phyloP scores from a whole-genome alignment of 2,888 invertebrate genomes.

The Parnassius smintheus region DNA sequence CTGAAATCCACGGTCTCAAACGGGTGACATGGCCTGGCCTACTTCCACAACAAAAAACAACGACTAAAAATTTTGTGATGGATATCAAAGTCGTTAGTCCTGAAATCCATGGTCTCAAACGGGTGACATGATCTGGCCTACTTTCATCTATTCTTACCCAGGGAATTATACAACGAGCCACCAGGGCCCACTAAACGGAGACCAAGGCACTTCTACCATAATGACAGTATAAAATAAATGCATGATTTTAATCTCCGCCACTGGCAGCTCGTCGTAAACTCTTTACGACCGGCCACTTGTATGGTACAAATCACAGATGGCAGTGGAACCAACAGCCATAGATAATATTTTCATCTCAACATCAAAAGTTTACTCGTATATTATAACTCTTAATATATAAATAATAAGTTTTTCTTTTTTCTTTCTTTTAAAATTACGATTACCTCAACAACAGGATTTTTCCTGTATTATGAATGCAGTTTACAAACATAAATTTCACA shows the following conservation, averaged over 20 bases:
- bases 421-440: no score
- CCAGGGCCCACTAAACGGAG: slow-evolving; percentile 7
- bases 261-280: slow-evolving; percentile 69
- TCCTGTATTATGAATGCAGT: no score
- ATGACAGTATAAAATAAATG: slow-evolving; percentile 77
- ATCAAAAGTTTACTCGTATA: no score
- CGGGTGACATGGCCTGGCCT: slow-evolving; percentile 2
- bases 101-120: neutral
- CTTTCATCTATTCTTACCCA: slow-evolving; percentile 10
- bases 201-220: slow-evolving; percentile 38
- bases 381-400: no score
- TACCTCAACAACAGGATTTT: no score
- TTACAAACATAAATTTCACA: no score
- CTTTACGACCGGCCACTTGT: slow-evolving; percentile 69
- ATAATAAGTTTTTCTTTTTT: no score
- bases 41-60: no score
- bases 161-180: slow-evolving; percentile 5
- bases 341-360: no score
- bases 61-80: no score
- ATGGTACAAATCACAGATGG: slow-evolving; percentile 34
- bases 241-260: slow-evolving; percentile 74
- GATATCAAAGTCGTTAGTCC: neutral
- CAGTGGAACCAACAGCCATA: slow-evolving; percentile 28
- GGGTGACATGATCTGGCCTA: slow-evolving; percentile 7
- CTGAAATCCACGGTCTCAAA: neutral